Base-by-base conservation (phyloP, 1,140 invertebrate species). In the Zaprionus africanus region DNA sequence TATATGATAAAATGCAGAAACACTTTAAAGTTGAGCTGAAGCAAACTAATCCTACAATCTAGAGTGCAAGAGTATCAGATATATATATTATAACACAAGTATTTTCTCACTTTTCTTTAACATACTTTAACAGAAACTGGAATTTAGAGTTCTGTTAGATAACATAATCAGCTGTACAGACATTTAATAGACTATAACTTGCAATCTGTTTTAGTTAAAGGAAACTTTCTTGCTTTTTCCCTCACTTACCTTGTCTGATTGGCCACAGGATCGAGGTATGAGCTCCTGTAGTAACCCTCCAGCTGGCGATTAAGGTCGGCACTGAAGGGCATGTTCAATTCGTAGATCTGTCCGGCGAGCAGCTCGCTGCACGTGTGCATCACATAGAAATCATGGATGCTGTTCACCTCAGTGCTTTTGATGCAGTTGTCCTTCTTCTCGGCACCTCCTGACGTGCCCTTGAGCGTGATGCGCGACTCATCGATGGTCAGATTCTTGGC, bases 221-320 rank as follows among this genome's bases (percentile, higher is more conserved):
- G 5, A 4, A 4, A 2, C 7, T 31, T 28, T 31, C 28, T 31
- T 9, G 28, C 28, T 2, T 31, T 31, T 0, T 7, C 28, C 2
- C 7, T 7, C 7, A 24, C 66, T 94, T 93, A 97, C 96, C 94
- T 95, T 69, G 94, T 95, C 46, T 94, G 90, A 24, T 95, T 94
- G n/a, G 93, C 93, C 15, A 93, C 92, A n/a, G 94, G 93, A 78
- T 96, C 95, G 9, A 94, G 92, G 86, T 98, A 98, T 13, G 94
- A 95, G 91, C 97, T 98, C 62, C 95, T 94, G 83, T 98, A 98
- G 75, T 96, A 96, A n/a, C 97, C 97, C 72, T 95, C 94, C 57
- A 98, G 84, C 15, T 94, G 94, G 12, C 94, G 94, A 41, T 94
- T 94, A 15, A 97, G 81, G n/a, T 93, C 93, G 0, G 96, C 96